These are phyloP conservation scores for Campoplex capitator DNA, from an alignment of 2,888 invertebrate species.

Conservation along the genomic window DNA sequence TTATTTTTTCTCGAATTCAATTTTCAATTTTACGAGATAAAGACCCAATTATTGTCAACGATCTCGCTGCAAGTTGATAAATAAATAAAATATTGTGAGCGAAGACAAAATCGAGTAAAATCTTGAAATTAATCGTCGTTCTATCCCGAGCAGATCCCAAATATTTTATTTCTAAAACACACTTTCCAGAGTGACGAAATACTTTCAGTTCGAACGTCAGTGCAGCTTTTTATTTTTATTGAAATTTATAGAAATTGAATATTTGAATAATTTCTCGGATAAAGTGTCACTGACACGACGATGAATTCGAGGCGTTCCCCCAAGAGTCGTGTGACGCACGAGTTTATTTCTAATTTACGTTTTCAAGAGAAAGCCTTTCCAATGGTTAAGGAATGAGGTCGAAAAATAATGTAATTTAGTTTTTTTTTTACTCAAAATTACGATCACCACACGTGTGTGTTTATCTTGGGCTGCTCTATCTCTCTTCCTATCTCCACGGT, in stretches of 20 bases:
- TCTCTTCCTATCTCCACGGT: not conserved
- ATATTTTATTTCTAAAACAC: too few relatives aligned
- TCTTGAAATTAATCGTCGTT: not conserved
- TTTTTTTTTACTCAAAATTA: not conserved
- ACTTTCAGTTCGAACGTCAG: not conserved
- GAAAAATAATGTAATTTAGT: not conserved
- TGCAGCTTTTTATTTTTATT: not conserved
- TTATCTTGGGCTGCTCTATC: not conserved
- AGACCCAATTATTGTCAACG: too few relatives aligned
- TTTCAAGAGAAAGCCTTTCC: not conserved
- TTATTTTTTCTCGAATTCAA: too few relatives aligned
- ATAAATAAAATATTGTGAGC: too few relatives aligned
- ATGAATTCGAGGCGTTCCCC: not conserved
- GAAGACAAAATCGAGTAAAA: not conserved
- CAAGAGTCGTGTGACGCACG: not conserved
- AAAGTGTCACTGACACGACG: not conserved
- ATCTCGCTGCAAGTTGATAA: too few relatives aligned
- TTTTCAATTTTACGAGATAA: not conserved
- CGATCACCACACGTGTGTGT: conserved; percentile 29
- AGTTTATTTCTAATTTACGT: conserved; percentile 14
- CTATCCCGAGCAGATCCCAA: not conserved
- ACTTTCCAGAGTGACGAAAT: not conserved
- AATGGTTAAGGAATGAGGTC: not conserved
- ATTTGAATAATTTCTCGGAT: not conserved
- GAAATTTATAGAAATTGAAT: not conserved